Conservation (phyloP, 2,888 invertebrate genomes). For the Opisthograptis luteolata region DNA sequence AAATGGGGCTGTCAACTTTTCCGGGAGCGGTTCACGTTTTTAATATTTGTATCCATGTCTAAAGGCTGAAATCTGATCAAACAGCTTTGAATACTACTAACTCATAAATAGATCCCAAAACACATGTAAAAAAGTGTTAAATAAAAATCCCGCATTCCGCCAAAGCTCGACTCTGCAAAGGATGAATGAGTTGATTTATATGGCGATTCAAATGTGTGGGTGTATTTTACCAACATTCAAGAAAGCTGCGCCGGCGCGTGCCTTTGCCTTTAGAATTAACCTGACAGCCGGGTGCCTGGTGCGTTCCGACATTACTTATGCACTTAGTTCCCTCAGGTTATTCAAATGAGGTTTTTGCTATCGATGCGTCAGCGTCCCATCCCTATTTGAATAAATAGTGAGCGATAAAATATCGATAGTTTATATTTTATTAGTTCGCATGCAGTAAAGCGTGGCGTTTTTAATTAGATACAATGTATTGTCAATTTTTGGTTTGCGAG, state of each 20-base stretch:
- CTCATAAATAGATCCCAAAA: neutral
- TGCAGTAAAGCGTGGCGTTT: neutral
- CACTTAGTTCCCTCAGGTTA: conserved; percentile 57
- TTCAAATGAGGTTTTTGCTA: conserved; percentile 66
- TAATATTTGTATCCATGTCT: too few species aligned
- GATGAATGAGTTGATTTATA: conserved; percentile 16
- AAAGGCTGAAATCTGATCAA: too few species aligned
- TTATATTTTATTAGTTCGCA: neutral
- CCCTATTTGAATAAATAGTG: conserved; percentile 32
- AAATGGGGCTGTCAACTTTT: too few species aligned
- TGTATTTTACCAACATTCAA: conserved; percentile 12
- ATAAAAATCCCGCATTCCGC: neutral
- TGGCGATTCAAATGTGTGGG: conserved; percentile 15
- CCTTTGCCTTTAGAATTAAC: conserved; percentile 36
- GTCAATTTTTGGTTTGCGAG: too few species aligned
- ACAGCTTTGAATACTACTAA: too few species aligned
- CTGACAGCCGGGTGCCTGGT: conserved; percentile 40
- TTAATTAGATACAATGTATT: too few species aligned
- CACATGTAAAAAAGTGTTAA: too few species aligned
- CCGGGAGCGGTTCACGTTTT: too few species aligned
- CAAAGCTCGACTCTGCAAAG: conserved; percentile 12
- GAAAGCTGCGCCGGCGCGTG: conserved; percentile 41
- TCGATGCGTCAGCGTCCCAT: conserved; percentile 47
- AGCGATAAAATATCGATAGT: conserved; percentile 21
- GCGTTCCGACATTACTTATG: conserved; percentile 56